phyloP scores from a whole-genome alignment of 2,113 vertebrate species.

The Thymallus thymallus region DNA sequence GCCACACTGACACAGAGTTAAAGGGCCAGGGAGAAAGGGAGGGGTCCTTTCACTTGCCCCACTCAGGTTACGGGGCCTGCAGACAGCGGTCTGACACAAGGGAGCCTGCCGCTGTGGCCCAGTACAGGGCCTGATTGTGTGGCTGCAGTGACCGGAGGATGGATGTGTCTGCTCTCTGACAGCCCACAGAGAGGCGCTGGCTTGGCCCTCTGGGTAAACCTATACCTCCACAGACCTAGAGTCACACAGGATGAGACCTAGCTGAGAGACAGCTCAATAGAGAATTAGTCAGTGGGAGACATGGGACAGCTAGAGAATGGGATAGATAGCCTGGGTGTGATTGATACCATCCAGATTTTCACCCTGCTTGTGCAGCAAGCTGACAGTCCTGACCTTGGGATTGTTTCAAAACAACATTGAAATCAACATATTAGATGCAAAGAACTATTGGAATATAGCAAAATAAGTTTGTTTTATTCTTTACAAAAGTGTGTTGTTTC shows the following conservation, averaged over 20 bases:
- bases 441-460: too few relatives aligned
- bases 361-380: slow-evolving; percentile 43
- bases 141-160: slow-evolving; percentile 46
- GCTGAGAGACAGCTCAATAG: slow-evolving; percentile 50
- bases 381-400: slow-evolving; percentile 40
- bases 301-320: slow-evolving; percentile 30
- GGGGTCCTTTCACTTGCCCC: slow-evolving; percentile 68
- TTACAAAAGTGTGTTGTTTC: background rate
- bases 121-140: slow-evolving; percentile 75
- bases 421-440: too few relatives aligned
- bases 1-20: slow-evolving; percentile 64
- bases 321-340: slow-evolving; percentile 56
- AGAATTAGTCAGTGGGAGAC: slow-evolving; percentile 51
- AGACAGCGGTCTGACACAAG: slow-evolving; percentile 67
- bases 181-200: slow-evolving; percentile 57
- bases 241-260: slow-evolving; percentile 42
- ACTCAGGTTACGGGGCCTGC: slow-evolving; percentile 72
- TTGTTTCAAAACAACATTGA: background rate
- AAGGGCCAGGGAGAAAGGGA: slow-evolving; percentile 50
- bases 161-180: slow-evolving; percentile 64
- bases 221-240: slow-evolving; percentile 59
- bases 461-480: background rate
- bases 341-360: slow-evolving; percentile 68
- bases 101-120: slow-evolving; percentile 58
- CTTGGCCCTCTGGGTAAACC: slow-evolving; percentile 56